A percentile compares a stretch with the other conserved stretches of the same genome.
phyloP scores from a whole-genome alignment of 2,888 invertebrate species.

The Syrphus vitripennis region DNA sequence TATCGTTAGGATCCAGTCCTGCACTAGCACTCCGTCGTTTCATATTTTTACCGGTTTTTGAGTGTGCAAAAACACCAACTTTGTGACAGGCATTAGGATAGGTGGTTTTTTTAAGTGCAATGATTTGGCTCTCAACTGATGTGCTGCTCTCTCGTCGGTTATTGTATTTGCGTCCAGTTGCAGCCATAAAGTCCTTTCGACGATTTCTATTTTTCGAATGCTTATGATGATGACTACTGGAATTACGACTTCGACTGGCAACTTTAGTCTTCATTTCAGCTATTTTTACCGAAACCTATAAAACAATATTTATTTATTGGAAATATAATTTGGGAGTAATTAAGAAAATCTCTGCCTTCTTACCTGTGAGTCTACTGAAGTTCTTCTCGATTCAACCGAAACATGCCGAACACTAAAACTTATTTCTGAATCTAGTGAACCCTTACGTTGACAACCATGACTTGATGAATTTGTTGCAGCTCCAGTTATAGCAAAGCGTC shows the following conservation, averaged over 20 bases:
- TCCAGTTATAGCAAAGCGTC: conserved; percentile 91
- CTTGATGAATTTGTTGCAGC: conserved; percentile 82
- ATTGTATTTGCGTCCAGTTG: conserved; percentile 77
- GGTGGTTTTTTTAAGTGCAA: conserved; percentile 80
- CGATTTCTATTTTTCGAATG: conserved; percentile 77
- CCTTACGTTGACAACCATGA: conserved; percentile 84
- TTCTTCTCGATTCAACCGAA: conserved; percentile 92
- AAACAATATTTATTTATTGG: background rate
- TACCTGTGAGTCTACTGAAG: conserved; percentile 93
- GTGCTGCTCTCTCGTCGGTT: conserved; percentile 86
- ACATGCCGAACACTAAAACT: conserved; percentile 91
- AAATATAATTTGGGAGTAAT: background rate
- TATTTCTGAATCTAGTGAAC: conserved; percentile 86
- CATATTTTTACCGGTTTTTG: conserved; percentile 74
- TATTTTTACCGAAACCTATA: conserved; percentile 87
- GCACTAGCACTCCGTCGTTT: conserved; percentile 78
- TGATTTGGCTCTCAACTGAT: conserved; percentile 90
- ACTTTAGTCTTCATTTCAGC: conserved; percentile 91
- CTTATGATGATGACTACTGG: conserved; percentile 74
- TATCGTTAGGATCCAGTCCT: conserved; percentile 78
- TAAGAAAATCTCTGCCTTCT: background rate
- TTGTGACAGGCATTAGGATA: conserved; percentile 79
- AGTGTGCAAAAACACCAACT: conserved; percentile 78
- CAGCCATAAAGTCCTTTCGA: conserved; percentile 77
- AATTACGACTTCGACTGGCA: conserved; percentile 82